phyloP scores from a whole-genome alignment of 2,888 invertebrate genomes.

The Zygothrica quintamaculata region DNA sequence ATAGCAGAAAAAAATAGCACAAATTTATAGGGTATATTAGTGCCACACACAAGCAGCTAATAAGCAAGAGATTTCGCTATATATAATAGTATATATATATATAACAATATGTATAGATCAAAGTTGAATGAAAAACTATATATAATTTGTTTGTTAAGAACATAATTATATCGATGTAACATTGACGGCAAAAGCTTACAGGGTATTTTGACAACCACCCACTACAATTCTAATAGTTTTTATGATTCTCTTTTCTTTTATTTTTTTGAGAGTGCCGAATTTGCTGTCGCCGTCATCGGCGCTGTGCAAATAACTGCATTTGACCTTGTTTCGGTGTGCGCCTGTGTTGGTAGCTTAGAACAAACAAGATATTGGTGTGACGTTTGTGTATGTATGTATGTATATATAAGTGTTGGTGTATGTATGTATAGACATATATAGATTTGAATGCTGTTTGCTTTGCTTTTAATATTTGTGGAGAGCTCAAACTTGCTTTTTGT shows the following conservation, averaged over 20 bases:
- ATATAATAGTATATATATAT: conserved; percentile 33
- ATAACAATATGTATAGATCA: conserved; percentile 22
- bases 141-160: too few species aligned
- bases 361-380: conserved; percentile 72
- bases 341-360: conserved; percentile 70
- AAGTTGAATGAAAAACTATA: too few species aligned
- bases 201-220: conserved; percentile 20
- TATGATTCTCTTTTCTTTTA: conserved; percentile 22
- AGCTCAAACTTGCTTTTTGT: conserved; percentile 41
- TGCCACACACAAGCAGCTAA: background rate
- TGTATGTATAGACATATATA: conserved; percentile 4
- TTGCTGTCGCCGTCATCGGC: conserved; percentile 20
- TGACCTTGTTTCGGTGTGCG: conserved; percentile 72
- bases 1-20: conserved; percentile 35
- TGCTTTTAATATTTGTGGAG: conserved; percentile 59
- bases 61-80: background rate
- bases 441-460: conserved; percentile 67
- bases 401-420: conserved; percentile 20
- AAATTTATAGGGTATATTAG: conserved; percentile 18
- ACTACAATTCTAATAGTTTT: background rate
- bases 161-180: too few species aligned
- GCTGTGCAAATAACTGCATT: conserved; percentile 75
- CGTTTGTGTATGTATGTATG: conserved; percentile 12
- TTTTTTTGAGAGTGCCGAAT: conserved; percentile 45
- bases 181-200: conserved; percentile 2